Percentiles rank a stretch among this genome's conserved stretches.
phyloP scores from a whole-genome alignment of 1,140 invertebrate genomes.

The Drosophila suzukii region DNA sequence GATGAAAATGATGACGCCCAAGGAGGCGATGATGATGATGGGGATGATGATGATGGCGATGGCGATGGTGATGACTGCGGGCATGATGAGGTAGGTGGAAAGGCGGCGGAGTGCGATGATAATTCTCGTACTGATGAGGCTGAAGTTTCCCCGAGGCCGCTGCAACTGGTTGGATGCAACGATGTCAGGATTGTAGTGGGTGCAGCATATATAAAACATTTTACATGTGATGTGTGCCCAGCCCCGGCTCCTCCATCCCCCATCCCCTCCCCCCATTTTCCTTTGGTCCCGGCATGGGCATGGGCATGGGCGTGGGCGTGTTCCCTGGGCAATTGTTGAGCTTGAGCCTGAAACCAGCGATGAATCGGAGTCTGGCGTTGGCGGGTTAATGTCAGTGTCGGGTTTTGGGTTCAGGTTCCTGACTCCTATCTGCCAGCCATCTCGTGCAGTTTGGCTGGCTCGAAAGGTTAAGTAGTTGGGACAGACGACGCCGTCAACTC shows the following conservation, averaged over 20 bases:
- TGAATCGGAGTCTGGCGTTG: constrained; percentile 33
- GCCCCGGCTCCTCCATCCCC: neutral
- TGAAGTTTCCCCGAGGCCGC: constrained; percentile 41
- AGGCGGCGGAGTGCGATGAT: constrained; percentile 30
- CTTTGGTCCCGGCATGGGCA: constrained; percentile 23
- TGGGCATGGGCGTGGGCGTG: constrained; percentile 42
- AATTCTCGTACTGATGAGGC: constrained; percentile 45
- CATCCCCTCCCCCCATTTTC: constrained; percentile 1
- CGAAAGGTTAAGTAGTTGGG: constrained; percentile 78
- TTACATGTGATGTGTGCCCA: constrained; percentile 49
- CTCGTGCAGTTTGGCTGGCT: constrained; percentile 37
- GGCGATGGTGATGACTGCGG: neutral
- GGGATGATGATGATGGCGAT: constrained; percentile 11
- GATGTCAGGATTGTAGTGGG: constrained; percentile 48
- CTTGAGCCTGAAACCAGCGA: constrained; percentile 30
- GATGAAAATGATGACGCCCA: constrained; percentile 36
- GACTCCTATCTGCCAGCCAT: constrained; percentile 38
- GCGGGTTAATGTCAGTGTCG: constrained; percentile 68
- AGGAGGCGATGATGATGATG: constrained; percentile 24
- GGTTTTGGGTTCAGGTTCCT: constrained; percentile 31
- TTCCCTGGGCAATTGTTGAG: constrained; percentile 51
- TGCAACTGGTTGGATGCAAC: constrained; percentile 70
- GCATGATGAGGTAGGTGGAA: constrained; percentile 26
- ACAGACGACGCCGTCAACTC: constrained; percentile 30
- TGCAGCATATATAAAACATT: constrained; percentile 72